Conservation (phyloP, 2,113 vertebrate species). For the Saimiri boliviensis region DNA sequence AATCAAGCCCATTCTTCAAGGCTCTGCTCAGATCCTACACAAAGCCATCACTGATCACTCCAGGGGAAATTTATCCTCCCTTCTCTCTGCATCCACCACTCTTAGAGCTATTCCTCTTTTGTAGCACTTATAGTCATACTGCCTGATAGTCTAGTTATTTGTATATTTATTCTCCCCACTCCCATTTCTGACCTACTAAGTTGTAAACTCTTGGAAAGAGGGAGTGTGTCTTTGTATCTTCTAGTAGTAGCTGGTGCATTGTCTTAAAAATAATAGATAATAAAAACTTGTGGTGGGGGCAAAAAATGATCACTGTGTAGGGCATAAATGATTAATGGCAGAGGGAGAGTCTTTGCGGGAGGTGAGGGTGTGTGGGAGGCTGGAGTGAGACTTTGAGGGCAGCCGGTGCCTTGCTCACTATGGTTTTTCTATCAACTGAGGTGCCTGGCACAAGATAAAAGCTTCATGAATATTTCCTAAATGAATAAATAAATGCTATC, state of each 20-base stretch:
- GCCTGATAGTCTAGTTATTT: background rate
- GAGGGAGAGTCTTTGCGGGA: background rate
- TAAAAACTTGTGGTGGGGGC: background rate
- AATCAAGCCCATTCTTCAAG: background rate
- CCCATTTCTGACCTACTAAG: background rate
- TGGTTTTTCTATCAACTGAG: background rate
- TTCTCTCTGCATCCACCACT: background rate
- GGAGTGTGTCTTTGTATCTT: background rate
- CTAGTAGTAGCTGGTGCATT: background rate
- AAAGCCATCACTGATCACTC: background rate
- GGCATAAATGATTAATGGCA: background rate
- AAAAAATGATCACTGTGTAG: background rate
- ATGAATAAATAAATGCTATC: background rate
- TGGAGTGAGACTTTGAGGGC: background rate
- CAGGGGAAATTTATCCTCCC: background rate
- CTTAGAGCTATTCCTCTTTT: background rate
- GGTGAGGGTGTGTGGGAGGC: background rate
- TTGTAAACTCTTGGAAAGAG: background rate
- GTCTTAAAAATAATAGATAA: slow-evolving; percentile 34
- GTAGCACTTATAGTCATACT: rapidly evolving
- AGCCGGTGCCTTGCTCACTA: background rate
- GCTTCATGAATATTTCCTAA: background rate
- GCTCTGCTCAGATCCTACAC: background rate
- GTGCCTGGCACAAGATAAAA: background rate
- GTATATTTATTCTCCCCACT: background rate